Base-by-base conservation (phyloP, 2,888 invertebrate genomes). In the Cheilosia impressa region DNA sequence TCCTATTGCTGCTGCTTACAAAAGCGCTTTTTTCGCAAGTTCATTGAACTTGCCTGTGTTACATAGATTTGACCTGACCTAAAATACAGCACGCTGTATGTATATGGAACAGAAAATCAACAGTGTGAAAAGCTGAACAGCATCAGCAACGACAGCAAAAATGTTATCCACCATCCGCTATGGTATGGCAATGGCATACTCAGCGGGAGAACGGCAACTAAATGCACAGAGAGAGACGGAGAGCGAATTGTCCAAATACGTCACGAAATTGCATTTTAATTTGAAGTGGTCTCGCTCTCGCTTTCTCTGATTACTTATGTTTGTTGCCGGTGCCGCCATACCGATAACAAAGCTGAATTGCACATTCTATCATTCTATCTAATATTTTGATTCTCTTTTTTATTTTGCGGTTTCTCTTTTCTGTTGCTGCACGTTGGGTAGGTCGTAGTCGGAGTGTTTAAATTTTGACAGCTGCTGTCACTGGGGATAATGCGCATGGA, bases 51-150 rank as follows among this genome's bases (percentile, higher is more conserved):
- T 89, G 88, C 89, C 69, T 85, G 87, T 80, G 81, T 82, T 89
- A 89, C 90, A 91, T 90, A 89, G 90, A 90, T 90, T 91, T 90
- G 91, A 91, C 91, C 91, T 91, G 91, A 91, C 91, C 91, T 90
- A 91, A 91, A 91, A 91, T 90, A 90, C 90, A 90, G 89, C 90
- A 90, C 88, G 88, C 88, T 81, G 15, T 83, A 83, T 88, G 89
- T 87, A 89, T 88, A 87, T 88, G 76, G 85, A 88, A 88, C 88
- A 89, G 76, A 85, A 88, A 88, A 88, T 88, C 87, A 88, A 88
- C 88, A 88, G 87, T 81, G 87, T 88, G 68, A 87, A 78, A 87
- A 77, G 85, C 82, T 79, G 84, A 78, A 65, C 71, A 60, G 57
- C 66, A 66, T 50, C 41, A 69, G 57, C 73, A 63, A 9, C 52